A percentile compares a stretch with the other conserved stretches of the same genome.
phyloP scores from a whole-genome alignment of 2,888 invertebrate species.

The Sialis lutaria region DNA sequence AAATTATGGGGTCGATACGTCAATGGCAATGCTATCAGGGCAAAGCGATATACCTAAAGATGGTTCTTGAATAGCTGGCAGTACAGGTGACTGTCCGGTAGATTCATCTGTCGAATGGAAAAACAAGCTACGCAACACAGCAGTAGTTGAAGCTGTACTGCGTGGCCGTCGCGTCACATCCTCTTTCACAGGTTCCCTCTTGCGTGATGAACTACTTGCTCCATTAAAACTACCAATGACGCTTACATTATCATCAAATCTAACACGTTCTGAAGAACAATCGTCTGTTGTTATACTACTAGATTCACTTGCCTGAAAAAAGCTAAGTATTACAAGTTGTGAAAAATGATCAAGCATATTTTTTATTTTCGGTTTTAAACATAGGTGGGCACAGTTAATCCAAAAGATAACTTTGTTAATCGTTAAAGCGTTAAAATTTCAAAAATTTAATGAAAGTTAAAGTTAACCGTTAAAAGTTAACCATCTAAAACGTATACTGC shows the following conservation, averaged over 20 bases:
- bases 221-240: slow-evolving; percentile 25
- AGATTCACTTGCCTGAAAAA: slow-evolving; percentile 23
- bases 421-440: too few species aligned
- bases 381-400: too few species aligned
- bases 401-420: too few species aligned
- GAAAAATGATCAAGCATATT: too few species aligned
- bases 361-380: not conserved
- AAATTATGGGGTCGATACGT: too few species aligned
- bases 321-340: too few species aligned
- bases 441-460: too few species aligned
- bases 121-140: slow-evolving; percentile 32
- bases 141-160: slow-evolving; percentile 21
- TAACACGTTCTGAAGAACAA: slow-evolving; percentile 40
- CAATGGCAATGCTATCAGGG: too few species aligned
- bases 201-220: slow-evolving; percentile 22
- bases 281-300: slow-evolving; percentile 25
- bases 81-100: not conserved
- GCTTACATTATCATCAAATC: slow-evolving; percentile 45
- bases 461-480: too few species aligned
- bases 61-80: slow-evolving; percentile 4
- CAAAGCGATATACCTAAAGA: too few species aligned
- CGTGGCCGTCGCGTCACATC: slow-evolving; percentile 10
- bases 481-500: too few species aligned
- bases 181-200: slow-evolving; percentile 14
- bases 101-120: slow-evolving; percentile 24